phyloP scores from a whole-genome alignment of 2,888 invertebrate species.

The Rotaria sp. region DNA sequence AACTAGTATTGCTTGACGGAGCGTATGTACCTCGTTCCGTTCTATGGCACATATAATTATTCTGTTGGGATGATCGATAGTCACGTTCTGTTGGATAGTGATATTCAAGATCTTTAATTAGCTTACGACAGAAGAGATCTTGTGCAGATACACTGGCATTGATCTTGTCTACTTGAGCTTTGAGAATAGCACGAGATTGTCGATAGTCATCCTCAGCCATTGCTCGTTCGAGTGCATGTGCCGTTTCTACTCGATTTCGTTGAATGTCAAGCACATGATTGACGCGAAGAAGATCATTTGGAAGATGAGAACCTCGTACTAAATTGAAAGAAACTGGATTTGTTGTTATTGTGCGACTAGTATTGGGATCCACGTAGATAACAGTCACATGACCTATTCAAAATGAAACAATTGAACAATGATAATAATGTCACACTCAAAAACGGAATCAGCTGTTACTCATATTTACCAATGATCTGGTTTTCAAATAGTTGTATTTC shows the following conservation, averaged over 20 bases:
- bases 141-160: neutral
- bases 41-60: neutral
- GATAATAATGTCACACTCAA: neutral
- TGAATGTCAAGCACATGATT: neutral
- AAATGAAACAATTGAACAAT: neutral
- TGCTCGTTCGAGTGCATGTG: neutral
- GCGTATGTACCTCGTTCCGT: too few species aligned
- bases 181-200: neutral
- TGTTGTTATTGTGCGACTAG: neutral
- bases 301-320: neutral
- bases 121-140: neutral
- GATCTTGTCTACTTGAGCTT: neutral
- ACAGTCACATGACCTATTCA: neutral
- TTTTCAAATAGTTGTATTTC: neutral
- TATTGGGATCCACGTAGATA: neutral
- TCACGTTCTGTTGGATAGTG: neutral
- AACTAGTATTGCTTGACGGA: too few species aligned
- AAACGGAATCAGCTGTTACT: neutral
- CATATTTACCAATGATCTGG: neutral
- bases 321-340: neutral
- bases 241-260: neutral
- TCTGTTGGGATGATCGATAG: neutral
- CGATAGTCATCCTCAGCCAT: neutral
- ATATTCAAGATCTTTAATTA: slow-evolving; percentile 10
- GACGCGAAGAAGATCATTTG: neutral